Percentiles rank a stretch among this genome's conserved stretches.
These are phyloP conservation scores for Rhinopithecus roxellana DNA, from an alignment of 2,113 vertebrate genomes.

Conservation along the genomic window DNA sequence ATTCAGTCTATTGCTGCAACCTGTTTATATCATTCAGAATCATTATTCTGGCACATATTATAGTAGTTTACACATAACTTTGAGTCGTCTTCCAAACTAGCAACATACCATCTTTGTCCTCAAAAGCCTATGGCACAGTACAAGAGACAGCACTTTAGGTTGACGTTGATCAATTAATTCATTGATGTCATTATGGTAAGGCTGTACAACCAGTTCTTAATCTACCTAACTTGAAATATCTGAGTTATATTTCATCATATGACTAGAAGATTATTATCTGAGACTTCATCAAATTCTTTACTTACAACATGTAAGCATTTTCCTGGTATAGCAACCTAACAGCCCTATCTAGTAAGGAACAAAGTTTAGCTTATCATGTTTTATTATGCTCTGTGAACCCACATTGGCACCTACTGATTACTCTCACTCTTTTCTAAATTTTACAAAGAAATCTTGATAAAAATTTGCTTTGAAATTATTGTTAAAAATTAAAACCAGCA, in stretches of 20 bases:
- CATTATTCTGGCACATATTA: background rate
- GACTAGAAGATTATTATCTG: background rate
- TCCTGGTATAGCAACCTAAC: background rate
- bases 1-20: background rate
- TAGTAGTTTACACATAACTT: background rate
- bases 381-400: background rate
- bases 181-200: background rate
- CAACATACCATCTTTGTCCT: background rate
- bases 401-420: background rate
- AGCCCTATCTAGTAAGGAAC: background rate
- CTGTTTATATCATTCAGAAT: background rate
- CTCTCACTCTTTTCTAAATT: background rate
- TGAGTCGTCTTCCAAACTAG: background rate
- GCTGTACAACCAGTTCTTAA: background rate
- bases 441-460: background rate
- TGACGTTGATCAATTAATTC: background rate
- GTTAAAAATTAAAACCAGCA: background rate
- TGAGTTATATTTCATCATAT: background rate
- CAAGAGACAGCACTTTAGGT: background rate
- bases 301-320: background rate
- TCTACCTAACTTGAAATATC: background rate
- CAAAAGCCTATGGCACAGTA: background rate
- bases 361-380: background rate
- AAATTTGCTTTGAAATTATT: background rate
- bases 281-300: background rate